These are phyloP conservation scores for Clunio marinus DNA, from an alignment of 2,888 invertebrate species.

Conservation along the genomic window DNA sequence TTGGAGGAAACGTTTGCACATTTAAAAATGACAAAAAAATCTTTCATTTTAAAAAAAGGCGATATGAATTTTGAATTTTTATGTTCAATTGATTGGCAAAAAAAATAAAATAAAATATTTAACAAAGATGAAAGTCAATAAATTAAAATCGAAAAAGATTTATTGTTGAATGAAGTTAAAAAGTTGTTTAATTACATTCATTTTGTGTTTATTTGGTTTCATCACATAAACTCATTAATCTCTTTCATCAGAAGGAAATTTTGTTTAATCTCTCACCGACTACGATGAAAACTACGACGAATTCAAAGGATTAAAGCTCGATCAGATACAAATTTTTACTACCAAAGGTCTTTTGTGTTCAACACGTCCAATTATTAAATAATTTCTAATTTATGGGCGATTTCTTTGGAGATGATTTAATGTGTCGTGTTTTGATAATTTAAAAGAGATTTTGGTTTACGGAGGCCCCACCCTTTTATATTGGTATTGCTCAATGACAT, in stretches of 20 bases:
- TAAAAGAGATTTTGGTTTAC: slow-evolving; percentile 21
- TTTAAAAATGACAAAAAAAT: no score
- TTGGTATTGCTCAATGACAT: not conserved
- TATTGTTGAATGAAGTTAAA: no score
- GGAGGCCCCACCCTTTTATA: not conserved
- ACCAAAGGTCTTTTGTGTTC: slow-evolving; percentile 3
- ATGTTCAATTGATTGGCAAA: no score
- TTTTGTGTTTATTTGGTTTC: no score
- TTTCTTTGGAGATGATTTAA: slow-evolving; percentile 7
- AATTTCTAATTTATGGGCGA: slow-evolving; percentile 5
- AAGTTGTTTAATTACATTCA: no score
- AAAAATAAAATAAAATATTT: no score
- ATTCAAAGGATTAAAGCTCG: not conserved
- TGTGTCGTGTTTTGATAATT: slow-evolving; percentile 29
- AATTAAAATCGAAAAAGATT: no score
- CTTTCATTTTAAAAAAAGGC: no score
- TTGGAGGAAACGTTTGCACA: no score
- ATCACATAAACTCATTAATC: not conserved
- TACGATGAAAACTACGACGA: no score
- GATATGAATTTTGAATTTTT: no score
- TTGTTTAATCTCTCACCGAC: not conserved
- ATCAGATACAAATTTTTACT: slow-evolving; percentile 14
- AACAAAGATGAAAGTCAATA: no score
- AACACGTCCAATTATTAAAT: slow-evolving; percentile 12
- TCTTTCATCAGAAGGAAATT: not conserved